phyloP scores from a whole-genome alignment of 1,140 invertebrate species.

The Phortica variegata region DNA sequence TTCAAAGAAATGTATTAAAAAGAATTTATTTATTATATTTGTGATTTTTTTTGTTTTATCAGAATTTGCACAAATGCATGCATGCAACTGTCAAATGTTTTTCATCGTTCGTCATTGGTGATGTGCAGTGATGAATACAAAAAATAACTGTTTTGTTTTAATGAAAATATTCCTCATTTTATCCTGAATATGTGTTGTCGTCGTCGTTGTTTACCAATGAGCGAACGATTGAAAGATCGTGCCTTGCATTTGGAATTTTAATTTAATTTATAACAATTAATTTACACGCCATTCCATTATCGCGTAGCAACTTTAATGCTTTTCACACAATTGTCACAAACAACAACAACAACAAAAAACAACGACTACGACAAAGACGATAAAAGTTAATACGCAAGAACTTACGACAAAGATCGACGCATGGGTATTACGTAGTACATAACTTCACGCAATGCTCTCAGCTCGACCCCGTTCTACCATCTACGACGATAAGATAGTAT shows the following conservation, averaged over 20 bases:
- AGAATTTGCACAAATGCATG: too few species aligned
- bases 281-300: too few species aligned
- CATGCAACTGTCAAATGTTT: constrained; percentile 28
- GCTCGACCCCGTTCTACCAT: constrained; percentile 8
- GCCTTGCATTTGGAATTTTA: constrained; percentile 19
- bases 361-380: too few species aligned
- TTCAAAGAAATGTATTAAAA: constrained; percentile 31
- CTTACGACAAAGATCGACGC: constrained; percentile 15
- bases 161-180: constrained; percentile 20
- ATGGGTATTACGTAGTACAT: background rate
- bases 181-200: constrained; percentile 23
- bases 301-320: constrained; percentile 19
- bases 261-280: constrained; percentile 8
- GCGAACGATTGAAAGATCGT: constrained; percentile 1
- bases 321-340: constrained; percentile 14
- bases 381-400: too few species aligned
- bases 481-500: too few species aligned
- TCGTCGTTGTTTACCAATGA: background rate
- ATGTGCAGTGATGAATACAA: constrained; percentile 7
- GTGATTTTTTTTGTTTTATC: too few species aligned
- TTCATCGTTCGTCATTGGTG: constrained; percentile 8
- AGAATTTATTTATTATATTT: too few species aligned
- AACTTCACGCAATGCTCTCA: background rate
- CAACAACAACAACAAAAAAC: background rate
- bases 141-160: constrained; percentile 7